Evolutionary conservation across 2,113 vertebrate genomes (phyloP).

Genomic region (Hippocampus barbouri): DNA sequence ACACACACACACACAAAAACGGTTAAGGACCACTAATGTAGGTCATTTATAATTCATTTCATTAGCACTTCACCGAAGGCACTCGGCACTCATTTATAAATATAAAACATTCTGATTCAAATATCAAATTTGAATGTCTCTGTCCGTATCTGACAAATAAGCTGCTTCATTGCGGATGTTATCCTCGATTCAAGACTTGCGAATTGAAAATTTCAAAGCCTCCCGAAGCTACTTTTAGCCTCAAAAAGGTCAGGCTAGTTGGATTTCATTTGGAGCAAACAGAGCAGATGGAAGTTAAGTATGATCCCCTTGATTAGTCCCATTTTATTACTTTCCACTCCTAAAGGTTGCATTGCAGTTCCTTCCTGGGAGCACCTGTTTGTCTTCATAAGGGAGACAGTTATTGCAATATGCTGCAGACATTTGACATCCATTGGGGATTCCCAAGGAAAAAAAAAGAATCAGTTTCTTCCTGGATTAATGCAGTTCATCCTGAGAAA

Average conservation of each 20-base stretch:
- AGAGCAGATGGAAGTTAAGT: constrained; percentile 45
- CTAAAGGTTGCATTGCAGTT: constrained; percentile 51
- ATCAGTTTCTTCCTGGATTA: background rate
- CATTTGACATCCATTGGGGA: background rate
- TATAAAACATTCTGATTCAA: constrained; percentile 53
- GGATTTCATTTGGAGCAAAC: constrained; percentile 50
- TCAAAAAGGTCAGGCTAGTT: constrained; percentile 55
- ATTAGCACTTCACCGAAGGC: constrained; percentile 12
- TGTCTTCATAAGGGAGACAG: constrained; percentile 10
- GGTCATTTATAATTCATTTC: constrained; percentile 35
- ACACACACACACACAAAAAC: too few relatives aligned
- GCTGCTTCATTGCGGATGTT: constrained; percentile 47
- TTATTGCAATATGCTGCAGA: constrained; percentile 4
- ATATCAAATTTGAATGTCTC: constrained; percentile 64
- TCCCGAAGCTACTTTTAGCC: constrained; percentile 11
- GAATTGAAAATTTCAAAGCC: constrained; percentile 37
- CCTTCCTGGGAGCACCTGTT: constrained; percentile 41
- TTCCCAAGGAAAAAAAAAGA: background rate
- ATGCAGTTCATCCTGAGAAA: background rate
- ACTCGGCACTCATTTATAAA: constrained; percentile 26
- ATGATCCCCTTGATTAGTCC: constrained; percentile 52
- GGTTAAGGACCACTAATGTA: background rate
- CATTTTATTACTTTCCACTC: constrained; percentile 43
- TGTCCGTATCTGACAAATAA: constrained; percentile 49
- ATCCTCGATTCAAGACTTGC: constrained; percentile 43